Evolutionary conservation across 2,888 invertebrate genomes (phyloP), one percentile per base, ranked within the genome.

Genomic region (Drosophila yooni): DNA sequence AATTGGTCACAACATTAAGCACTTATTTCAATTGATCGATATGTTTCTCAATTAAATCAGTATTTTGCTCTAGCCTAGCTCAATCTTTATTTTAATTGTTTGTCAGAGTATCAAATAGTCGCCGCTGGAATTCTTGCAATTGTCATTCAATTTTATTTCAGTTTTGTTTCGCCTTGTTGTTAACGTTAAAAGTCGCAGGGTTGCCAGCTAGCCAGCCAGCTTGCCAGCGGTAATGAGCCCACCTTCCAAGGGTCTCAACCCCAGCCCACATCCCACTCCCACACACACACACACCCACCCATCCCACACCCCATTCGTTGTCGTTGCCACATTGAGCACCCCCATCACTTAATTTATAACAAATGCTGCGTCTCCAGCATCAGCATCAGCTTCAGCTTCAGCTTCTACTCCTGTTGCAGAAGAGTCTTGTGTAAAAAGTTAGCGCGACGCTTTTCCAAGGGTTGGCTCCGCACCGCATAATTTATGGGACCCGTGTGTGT

Each of bases 311-410:
- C n/a, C 29, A 51, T 51, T 18, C 56, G 13, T 29, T 27, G 48
- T 38, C 57, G 51, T 66, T 63, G 53, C 68, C 76, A 69, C 59
- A 79, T 65, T 69, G 85, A 68, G 78, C 78, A 87, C 83, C 90
- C 89, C 87, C 87, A 88, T 89, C 88, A 85, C 83, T 85, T 88
- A 87, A 89, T 87, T 87, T 89, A 85, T 81, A 89, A 85, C 83
- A 88, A 88, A 88, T 87, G 85, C 79, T 68, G 68, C 74, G 63
- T 59, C 70, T 75, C 59, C 58, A 60, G 61, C 38, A 25, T 40
- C n/a, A 27, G 25, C 50, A 25, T 54, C 56, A 40, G 29, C 53
- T 40, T 46, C 40, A 40, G 29, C 53, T 40, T 46, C 40, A 25
- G 38, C 36, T 25, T n/a, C 15, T 18, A 27, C 40, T 36, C 25